These are phyloP conservation scores for Ctenosaura bakeri DNA, from an alignment of 2,797 vertebrate species.

Conservation along the genomic window DNA sequence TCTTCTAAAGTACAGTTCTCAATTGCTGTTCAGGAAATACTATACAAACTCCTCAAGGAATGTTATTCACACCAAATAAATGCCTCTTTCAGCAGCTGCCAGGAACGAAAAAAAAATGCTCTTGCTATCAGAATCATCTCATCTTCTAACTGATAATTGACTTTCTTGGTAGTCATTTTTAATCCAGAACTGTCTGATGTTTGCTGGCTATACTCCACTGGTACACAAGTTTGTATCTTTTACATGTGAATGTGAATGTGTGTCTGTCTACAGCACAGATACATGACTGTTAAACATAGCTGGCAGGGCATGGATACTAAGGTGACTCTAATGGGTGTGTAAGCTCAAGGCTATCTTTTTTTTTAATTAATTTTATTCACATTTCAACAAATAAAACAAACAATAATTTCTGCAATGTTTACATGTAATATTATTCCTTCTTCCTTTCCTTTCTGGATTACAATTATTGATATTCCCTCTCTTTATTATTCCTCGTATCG, in stretches of 20 bases:
- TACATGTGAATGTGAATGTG: background rate
- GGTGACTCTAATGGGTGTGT: no score
- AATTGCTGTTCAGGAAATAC: background rate
- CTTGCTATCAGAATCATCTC: background rate
- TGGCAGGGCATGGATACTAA: background rate
- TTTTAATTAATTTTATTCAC: no score
- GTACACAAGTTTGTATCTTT: background rate
- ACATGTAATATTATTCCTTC: no score
- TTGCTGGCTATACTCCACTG: constrained; percentile 15
- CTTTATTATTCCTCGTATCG: no score
- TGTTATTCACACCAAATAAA: constrained; percentile 6
- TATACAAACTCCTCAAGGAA: constrained; percentile 18
- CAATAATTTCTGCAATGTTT: no score
- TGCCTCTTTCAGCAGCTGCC: constrained; percentile 17
- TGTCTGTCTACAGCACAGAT: background rate
- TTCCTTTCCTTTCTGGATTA: no score
- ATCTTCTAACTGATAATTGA: constrained; percentile 22
- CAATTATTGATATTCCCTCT: no score
- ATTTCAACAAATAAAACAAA: no score
- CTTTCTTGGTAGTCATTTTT: constrained; percentile 8
- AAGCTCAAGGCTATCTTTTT: no score
- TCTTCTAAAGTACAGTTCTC: constrained; percentile 12
- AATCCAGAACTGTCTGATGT: constrained; percentile 18
- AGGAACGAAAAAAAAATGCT: constrained; percentile 1
- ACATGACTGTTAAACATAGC: background rate